Evolutionary conservation across 2,113 vertebrate genomes (phyloP), one percentile per base, ranked within the genome.

Genomic region (Kryptolebias marmoratus): DNA sequence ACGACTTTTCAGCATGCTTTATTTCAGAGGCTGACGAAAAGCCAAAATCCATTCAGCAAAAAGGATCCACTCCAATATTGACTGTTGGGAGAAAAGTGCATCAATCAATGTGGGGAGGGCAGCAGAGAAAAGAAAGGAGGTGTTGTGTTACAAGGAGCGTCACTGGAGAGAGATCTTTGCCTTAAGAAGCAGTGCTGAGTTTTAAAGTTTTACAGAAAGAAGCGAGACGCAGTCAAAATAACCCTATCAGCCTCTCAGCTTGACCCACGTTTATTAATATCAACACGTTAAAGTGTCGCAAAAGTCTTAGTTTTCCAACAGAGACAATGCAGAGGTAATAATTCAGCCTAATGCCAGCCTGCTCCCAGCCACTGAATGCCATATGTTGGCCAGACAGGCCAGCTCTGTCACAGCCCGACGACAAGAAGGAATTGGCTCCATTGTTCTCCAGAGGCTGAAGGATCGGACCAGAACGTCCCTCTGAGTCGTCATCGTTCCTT

Each of bases 1-100:
- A 92, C 62, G 81, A 92, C 86, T 92, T 93, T 92, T 89, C 88
- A 92, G 86, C 82, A 85, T 92, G 88, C 85, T 77, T 89, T 85
- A 81, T 83, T 90, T 87, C 81, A 87, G 73, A 87, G 79, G 77
- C 86, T 91, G 88, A 76, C 81, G 64, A 73, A 52, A 76, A 86
- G 90, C 88, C 84, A 90, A 87, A 85, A 89, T 84, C 81, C 84
- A 91, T 89, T 92, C 80, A 90, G 86, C 90, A 90, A 79, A 91
- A 92, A 77, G 65, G 74, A 85, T 66, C 73, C 59, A 61, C 82
- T 64, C 74, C 71, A 85, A 48, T 79, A 71, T 67, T 75, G 49
- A 71, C 85, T 74, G 69, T 72, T 76, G 78, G 50, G 80, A 67
- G 79, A 73, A 76, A 86, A 82, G 74, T 57, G 67, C 68, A 87